phyloP scores from a whole-genome alignment of 2,797 vertebrate species.

The Etheostoma nigrum region DNA sequence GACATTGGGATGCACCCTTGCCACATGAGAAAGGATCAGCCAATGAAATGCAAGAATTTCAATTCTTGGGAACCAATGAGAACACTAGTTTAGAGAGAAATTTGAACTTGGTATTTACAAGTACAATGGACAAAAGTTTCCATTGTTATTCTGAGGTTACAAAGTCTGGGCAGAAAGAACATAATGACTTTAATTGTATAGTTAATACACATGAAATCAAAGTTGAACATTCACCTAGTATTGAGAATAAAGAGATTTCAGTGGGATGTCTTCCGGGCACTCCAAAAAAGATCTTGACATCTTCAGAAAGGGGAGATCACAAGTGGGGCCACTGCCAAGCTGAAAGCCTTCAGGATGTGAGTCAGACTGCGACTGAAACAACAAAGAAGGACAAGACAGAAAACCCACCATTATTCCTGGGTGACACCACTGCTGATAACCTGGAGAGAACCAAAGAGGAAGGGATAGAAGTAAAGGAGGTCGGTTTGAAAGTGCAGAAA shows the following conservation, averaged over 20 bases:
- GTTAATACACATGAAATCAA: background rate
- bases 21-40: background rate
- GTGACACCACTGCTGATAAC: background rate
- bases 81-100: background rate
- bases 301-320: slow-evolving; percentile 2
- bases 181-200: background rate
- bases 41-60: slow-evolving; percentile 1
- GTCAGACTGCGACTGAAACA: slow-evolving; percentile 13
- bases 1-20: background rate
- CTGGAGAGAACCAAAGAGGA: slow-evolving; percentile 1
- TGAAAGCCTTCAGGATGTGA: slow-evolving; percentile 9
- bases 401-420: background rate
- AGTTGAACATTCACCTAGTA: background rate
- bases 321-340: background rate
- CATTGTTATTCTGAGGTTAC: background rate
- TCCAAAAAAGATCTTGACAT: background rate
- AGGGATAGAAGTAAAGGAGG: slow-evolving; percentile 6
- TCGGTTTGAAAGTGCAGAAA: slow-evolving; percentile 1
- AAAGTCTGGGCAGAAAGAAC: background rate
- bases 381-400: slow-evolving; percentile 7
- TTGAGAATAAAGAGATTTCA: background rate
- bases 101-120: background rate
- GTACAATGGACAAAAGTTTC: background rate
- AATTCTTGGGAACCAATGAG: background rate
- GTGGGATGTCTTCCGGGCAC: background rate